These are phyloP conservation scores for Metellina segmentata DNA, from an alignment of 2,888 invertebrate species.

Conservation along the genomic window DNA sequence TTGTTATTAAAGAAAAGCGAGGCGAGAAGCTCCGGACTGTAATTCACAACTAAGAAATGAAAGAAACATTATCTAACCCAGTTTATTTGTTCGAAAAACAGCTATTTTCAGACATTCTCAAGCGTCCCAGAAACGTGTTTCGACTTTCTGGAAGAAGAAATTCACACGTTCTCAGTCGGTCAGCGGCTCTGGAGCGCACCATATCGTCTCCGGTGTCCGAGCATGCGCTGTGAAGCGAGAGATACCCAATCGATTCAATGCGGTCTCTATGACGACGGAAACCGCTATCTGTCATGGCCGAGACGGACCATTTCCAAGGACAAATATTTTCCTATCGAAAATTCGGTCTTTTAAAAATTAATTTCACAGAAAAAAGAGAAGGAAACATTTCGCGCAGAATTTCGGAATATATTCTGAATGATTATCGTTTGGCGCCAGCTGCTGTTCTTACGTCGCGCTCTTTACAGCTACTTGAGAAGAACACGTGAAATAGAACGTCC, in stretches of 20 bases:
- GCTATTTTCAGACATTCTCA: neutral
- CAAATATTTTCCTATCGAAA: constrained; percentile 31
- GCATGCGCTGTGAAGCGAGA: constrained; percentile 48
- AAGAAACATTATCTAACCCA: constrained; percentile 34
- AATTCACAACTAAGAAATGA: constrained; percentile 18
- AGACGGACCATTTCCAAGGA: constrained; percentile 44
- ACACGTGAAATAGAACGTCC: constrained; percentile 48
- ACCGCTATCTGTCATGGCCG: constrained; percentile 63
- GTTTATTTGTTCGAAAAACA: constrained; percentile 8
- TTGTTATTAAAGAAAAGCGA: neutral
- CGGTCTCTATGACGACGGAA: constrained; percentile 59
- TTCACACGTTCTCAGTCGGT: constrained; percentile 5
- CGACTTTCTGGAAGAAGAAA: constrained; percentile 33
- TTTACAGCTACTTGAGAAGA: constrained; percentile 33
- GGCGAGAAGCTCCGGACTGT: neutral
- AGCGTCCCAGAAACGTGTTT: neutral
- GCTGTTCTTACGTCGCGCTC: neutral
- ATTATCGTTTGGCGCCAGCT: constrained; percentile 36
- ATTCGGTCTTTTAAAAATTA: neutral
- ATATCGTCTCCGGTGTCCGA: constrained; percentile 22
- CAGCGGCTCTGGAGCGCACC: constrained; percentile 3
- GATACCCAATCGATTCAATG: constrained; percentile 35
- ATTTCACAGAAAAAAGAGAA: neutral
- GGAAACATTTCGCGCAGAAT: neutral
- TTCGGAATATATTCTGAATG: constrained; percentile 17